Conservation (phyloP, 2,797 vertebrate species). For the Coregonus ussuriensis region DNA sequence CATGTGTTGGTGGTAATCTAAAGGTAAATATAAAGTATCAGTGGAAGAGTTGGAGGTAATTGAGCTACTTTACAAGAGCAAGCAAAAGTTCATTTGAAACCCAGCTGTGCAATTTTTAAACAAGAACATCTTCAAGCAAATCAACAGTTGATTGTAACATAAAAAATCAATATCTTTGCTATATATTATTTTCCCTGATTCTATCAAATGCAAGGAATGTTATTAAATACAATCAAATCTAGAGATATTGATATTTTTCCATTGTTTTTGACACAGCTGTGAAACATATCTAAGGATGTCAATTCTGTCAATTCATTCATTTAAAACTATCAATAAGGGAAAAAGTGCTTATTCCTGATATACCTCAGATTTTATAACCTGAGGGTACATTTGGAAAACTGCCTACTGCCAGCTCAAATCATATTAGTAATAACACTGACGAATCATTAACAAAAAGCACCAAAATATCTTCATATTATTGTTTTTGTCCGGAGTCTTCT, state of each 20-base stretch:
- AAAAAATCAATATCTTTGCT: slow-evolving; percentile 64
- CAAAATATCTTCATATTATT: slow-evolving; percentile 74
- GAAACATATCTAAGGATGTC: slow-evolving; percentile 54
- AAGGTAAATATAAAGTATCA: not conserved
- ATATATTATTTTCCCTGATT: slow-evolving; percentile 72
- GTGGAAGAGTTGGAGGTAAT: slow-evolving; percentile 3
- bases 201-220: slow-evolving; percentile 72
- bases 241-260: slow-evolving; percentile 55
- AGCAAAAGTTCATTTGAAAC: slow-evolving; percentile 68
- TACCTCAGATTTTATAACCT: slow-evolving; percentile 68
- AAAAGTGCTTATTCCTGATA: slow-evolving; percentile 79
- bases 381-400: slow-evolving; percentile 65
- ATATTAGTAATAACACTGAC: slow-evolving; percentile 64
- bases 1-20: slow-evolving; percentile 18
- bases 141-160: slow-evolving; percentile 64
- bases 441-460: slow-evolving; percentile 52
- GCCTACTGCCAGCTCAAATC: slow-evolving; percentile 72
- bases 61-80: slow-evolving; percentile 61
- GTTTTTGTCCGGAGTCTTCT: slow-evolving; percentile 76
- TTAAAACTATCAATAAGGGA: slow-evolving; percentile 42
- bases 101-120: slow-evolving; percentile 77
- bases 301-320: slow-evolving; percentile 47
- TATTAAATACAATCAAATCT: slow-evolving; percentile 68
- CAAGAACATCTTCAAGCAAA: slow-evolving; percentile 47
- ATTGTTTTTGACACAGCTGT: slow-evolving; percentile 64